Conservation (phyloP, 2,888 invertebrate species). For the Liposcelis brunnea region DNA sequence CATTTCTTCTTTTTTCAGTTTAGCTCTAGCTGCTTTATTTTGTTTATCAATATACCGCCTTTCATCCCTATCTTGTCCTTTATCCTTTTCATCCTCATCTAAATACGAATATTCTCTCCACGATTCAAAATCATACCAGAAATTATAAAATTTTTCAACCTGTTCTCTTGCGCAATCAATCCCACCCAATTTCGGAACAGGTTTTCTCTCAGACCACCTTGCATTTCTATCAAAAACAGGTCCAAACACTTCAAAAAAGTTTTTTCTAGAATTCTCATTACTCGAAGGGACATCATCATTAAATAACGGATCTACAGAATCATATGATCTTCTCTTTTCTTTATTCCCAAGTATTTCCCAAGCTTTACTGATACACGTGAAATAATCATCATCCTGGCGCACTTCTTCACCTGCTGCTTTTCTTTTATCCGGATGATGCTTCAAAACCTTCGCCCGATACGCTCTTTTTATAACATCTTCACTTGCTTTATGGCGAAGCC, state of each 20-base stretch:
- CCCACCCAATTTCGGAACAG: constrained; percentile 69
- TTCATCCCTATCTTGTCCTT: constrained; percentile 56
- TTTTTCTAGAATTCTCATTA: constrained; percentile 50
- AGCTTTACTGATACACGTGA: constrained; percentile 95
- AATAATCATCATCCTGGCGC: constrained; percentile 85
- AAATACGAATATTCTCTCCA: constrained; percentile 98
- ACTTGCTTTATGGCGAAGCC: constrained; percentile 65
- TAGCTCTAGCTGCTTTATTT: constrained; percentile 81
- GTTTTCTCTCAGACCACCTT: constrained; percentile 79
- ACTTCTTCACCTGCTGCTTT: constrained; percentile 79
- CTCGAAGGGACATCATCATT: constrained; percentile 71
- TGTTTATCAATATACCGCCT: constrained; percentile 96
- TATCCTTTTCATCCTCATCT: constrained; percentile 97
- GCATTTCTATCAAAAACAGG: constrained; percentile 54
- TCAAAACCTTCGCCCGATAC: constrained; percentile 72
- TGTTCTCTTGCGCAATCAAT: constrained; percentile 59
- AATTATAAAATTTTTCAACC: constrained; percentile 89
- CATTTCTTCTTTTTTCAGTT: constrained; percentile 95
- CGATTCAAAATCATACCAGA: constrained; percentile 97
- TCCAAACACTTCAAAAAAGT: constrained; percentile 33
- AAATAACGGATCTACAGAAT: constrained; percentile 91
- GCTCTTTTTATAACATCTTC: constrained; percentile 89
- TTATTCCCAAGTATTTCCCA: constrained; percentile 79
- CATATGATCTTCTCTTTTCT: constrained; percentile 72
- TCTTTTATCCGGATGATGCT: constrained; percentile 97